Base-by-base conservation (phyloP, 1,140 invertebrate genomes). In the Atta colombica region DNA sequence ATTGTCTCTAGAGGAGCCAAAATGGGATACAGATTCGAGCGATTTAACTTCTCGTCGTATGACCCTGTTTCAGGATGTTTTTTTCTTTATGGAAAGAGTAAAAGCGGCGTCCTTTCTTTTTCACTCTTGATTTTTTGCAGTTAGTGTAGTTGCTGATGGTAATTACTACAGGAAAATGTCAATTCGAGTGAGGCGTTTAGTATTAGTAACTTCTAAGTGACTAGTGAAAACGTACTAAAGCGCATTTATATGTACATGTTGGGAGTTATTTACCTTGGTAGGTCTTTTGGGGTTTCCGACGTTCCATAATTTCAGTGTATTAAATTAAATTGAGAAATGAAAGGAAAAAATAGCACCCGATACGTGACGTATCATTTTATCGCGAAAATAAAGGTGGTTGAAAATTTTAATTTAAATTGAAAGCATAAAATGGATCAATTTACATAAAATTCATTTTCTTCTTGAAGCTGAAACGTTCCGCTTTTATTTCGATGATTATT, bases 391-490 rank as follows among this genome's bases (percentile, higher is more conserved):
- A 25, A 81, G 16, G 3, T 39, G 35, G 25, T 65, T 63, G 16
- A 77, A 78, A 78, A 49, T 65, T 49, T 49, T 51, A 51, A 78
- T 65, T 21, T 65, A 65, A 78, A 78, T 78, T 49, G 58, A 49
- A 77, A 77, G 18, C 25, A 21, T 51, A 21, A 49, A 77, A 77
- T 7, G 16, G 21, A 28, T 63, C 74, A 65, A 77, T 65, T 58
- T 55, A 69, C 39, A 77, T 61, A 77, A 77, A 78, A 65, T 78
- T 8, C 14, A 51, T 78, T 39, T 28, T 49, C 39, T 78, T 31
- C 16, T 78, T 31, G 61, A 77, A 31, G 39, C 7, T 31, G 4
- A 72, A 72, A 72, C 8, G 12, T 31, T 65, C 18, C 18, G 12
- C 14, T 78, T 65, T 49, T 31, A 63, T 58, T 75, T 58, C 58